Percentiles rank a stretch among this genome's conserved stretches.
Evolutionary conservation across 2,888 invertebrate genomes (phyloP).

Genomic region (Tipula vernalis): DNA sequence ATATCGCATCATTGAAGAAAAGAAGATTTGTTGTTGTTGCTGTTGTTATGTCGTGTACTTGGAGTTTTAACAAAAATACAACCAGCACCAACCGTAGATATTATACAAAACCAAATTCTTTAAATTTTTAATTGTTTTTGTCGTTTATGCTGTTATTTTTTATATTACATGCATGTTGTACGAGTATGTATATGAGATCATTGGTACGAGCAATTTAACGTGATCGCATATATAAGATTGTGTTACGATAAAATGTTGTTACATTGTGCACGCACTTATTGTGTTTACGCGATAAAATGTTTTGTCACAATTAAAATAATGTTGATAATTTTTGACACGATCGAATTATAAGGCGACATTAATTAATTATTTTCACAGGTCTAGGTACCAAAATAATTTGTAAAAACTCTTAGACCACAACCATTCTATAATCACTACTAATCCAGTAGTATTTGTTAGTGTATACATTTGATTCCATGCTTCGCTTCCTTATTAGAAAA

Average conservation of each 20-base stretch:
- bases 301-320: not conserved
- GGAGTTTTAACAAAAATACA: not conserved
- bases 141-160: not conserved
- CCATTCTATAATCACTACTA: no score
- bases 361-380: no score
- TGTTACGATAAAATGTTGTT: not conserved
- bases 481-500: no score
- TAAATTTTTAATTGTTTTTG: not conserved
- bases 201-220: not conserved
- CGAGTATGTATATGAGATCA: not conserved
- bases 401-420: no score
- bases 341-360: not conserved
- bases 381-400: no score
- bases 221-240: not conserved
- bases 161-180: not conserved
- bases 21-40: not conserved
- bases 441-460: no score
- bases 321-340: not conserved
- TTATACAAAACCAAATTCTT: not conserved
- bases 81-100: not conserved
- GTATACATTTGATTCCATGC: no score
- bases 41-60: not conserved
- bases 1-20: not conserved
- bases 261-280: not conserved
- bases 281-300: not conserved